A percentile compares a stretch with the other conserved stretches of the same genome.
Conservation (phyloP, 1,140 invertebrate genomes). For the Lordiphosa mommai region DNA sequence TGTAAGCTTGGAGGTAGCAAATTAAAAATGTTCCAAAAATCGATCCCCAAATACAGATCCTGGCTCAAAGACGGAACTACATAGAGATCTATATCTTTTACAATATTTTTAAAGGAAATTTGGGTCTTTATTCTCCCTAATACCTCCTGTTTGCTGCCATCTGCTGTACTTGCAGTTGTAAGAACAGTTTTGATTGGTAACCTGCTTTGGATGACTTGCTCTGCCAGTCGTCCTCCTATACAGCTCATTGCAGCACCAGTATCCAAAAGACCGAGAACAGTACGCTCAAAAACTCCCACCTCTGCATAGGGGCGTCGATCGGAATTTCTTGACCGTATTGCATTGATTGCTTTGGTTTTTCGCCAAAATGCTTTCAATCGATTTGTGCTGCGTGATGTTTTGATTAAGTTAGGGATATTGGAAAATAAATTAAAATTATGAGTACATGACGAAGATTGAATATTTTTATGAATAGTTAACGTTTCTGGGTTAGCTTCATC, state of each 20-base stretch:
- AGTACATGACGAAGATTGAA: too few species aligned
- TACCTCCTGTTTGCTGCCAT: background rate
- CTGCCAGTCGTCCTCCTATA: too few species aligned
- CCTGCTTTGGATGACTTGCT: too few species aligned
- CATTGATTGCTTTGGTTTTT: background rate
- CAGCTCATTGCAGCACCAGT: too few species aligned
- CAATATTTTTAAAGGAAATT: background rate
- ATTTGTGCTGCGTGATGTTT: background rate
- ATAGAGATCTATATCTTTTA: background rate
- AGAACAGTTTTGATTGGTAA: too few species aligned
- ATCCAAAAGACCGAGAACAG: too few species aligned
- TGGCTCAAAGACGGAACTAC: background rate
- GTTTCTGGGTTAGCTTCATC: background rate
- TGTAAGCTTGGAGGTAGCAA: background rate
- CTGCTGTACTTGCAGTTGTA: background rate
- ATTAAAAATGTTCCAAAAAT: background rate
- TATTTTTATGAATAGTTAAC: background rate
- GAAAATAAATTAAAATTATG: too few species aligned
- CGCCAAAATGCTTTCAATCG: background rate
- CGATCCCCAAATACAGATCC: conserved; percentile 1
- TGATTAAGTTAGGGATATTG: too few species aligned
- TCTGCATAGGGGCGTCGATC: too few species aligned
- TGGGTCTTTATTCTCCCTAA: too few species aligned
- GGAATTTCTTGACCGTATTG: background rate
- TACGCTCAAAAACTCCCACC: too few species aligned